phyloP scores from a whole-genome alignment of 2,113 vertebrate genomes.

The Xiphorhynchus elegans region DNA sequence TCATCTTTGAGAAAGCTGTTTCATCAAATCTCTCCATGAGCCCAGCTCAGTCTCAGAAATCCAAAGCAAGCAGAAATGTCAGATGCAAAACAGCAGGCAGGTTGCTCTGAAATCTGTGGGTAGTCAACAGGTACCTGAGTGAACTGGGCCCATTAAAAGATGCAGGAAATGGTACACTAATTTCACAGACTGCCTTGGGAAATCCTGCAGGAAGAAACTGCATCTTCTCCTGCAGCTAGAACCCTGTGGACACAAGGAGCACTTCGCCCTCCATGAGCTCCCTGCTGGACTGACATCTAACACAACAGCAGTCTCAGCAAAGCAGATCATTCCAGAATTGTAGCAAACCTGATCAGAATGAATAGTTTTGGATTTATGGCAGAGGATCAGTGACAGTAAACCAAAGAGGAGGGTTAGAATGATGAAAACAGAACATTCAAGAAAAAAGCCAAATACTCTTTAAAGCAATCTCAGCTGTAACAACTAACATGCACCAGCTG shows the following conservation, averaged over 20 bases:
- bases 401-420: background rate
- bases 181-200: background rate
- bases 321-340: background rate
- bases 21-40: background rate
- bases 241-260: background rate
- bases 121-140: background rate
- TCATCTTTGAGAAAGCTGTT: background rate
- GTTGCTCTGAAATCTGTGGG: background rate
- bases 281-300: background rate
- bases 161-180: background rate
- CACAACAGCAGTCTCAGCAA: background rate
- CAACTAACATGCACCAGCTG: constrained; percentile 23
- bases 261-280: background rate
- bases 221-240: background rate
- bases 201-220: background rate
- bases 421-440: constrained; percentile 8
- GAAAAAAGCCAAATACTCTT: background rate
- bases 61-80: background rate
- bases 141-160: background rate
- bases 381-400: background rate
- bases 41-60: background rate
- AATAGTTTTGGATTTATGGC: background rate
- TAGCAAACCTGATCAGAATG: background rate
- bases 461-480: constrained; percentile 34
- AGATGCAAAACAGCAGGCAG: background rate